Base-by-base conservation (phyloP, 2,113 vertebrate species). In the Numenius arquata region DNA sequence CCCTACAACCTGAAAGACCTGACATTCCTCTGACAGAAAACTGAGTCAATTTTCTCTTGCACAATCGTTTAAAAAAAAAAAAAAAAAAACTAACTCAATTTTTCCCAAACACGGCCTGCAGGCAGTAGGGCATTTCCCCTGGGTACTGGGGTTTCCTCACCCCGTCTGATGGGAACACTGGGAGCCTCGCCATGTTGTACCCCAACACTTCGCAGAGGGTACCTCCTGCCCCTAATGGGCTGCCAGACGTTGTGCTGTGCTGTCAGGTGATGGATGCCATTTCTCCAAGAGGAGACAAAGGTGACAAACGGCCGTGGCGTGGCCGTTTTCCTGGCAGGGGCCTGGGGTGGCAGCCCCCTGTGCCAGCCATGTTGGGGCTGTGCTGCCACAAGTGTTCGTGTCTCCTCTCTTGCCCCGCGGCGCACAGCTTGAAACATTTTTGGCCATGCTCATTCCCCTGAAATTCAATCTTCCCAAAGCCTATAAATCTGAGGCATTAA, bases 81-180 rank as follows among this genome's bases (percentile, higher is more conserved):
- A 32, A 9, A 7, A 7, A 22, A n/a, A n/a, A n/a, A n/a, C n/a
- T 10, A 47, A 9, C 0, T 1, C 4, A 6, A 1, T 58, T 30
- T 32, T 48, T 2, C 23, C 17, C 27, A 45, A 47, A 32, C 29
- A 59, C 26, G 32, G 5, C 59, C 43, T 93, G 61, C 52, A 40
- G 73, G 43, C 52, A 68, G 27, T 8, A n/a, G 45, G 17, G 9
- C 20, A 41, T 80, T 88, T 63, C 18, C 36, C 19, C 43, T 14
- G 15, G 11, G 12, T 66, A 9, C 5, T 6, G 21, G 47, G 14
- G 8, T 73, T 92, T 92, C 52, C 27, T 90, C 36, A 59, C 18
- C 27, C 27, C 6, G 7, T 22, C 32, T 62, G n/a, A 32, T 15
- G 30, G 38, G 41, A 79, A 38, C 25, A 18, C 7, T 11, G 72